A percentile compares a stretch with the other conserved stretches of the same genome.
Conservation (phyloP, 2,888 invertebrate genomes). For the Coenonympha glycerion region DNA sequence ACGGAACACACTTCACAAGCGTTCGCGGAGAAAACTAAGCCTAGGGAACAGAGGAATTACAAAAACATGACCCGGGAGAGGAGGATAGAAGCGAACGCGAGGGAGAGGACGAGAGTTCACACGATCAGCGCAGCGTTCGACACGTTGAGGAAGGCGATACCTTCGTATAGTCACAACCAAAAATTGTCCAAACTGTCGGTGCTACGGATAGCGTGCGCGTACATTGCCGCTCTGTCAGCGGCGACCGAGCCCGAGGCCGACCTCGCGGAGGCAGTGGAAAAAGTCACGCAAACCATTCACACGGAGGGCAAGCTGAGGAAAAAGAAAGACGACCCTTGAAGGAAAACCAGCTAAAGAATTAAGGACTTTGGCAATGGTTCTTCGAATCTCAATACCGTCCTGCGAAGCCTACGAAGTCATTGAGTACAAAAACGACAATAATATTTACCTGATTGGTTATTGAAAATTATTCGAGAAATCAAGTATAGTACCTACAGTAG, state of each 20-base stretch:
- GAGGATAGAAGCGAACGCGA: slow-evolving; percentile 94
- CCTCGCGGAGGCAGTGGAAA: slow-evolving; percentile 86
- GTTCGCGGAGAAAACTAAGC: slow-evolving; percentile 44
- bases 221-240: slow-evolving; percentile 90
- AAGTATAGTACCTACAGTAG: no score
- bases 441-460: slow-evolving; percentile 37
- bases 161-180: slow-evolving; percentile 94
- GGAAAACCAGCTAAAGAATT: background rate
- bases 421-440: slow-evolving; percentile 67
- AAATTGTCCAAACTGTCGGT: slow-evolving; percentile 95
- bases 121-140: slow-evolving; percentile 98
- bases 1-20: slow-evolving; percentile 41
- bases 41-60: slow-evolving; percentile 88
- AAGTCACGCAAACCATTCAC: slow-evolving; percentile 93
- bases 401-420: slow-evolving; percentile 36
- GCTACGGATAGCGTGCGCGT: slow-evolving; percentile 93
- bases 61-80: slow-evolving; percentile 96
- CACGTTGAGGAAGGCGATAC: slow-evolving; percentile 87
- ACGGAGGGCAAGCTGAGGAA: slow-evolving; percentile 92
- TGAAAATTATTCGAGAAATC: slow-evolving; percentile 26
- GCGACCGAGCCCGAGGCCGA: slow-evolving; percentile 81
- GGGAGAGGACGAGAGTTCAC: slow-evolving; percentile 94
- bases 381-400: slow-evolving; percentile 30
- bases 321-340: slow-evolving; percentile 84
- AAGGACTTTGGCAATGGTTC: slow-evolving; percentile 24